Percentiles rank a stretch among this genome's conserved stretches.
Conservation (phyloP, 2,888 invertebrate species). For the Arge pagana region DNA sequence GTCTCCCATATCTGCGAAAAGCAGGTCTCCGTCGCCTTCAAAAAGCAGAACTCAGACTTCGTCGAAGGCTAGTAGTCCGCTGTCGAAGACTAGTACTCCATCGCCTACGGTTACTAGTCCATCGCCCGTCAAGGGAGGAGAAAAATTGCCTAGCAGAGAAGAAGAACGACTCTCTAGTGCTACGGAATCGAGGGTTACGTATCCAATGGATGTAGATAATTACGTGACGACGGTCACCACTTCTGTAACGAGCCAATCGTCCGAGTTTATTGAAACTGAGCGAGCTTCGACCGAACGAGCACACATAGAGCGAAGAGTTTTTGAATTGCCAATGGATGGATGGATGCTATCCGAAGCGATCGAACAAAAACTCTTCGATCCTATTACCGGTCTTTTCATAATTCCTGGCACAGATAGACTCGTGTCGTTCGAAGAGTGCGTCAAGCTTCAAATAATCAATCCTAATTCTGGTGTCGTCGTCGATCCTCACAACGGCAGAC, state of each 20-base stretch:
- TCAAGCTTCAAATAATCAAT: constrained; percentile 84
- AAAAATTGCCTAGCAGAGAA: constrained; percentile 7
- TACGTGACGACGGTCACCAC: constrained; percentile 4
- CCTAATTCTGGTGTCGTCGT: constrained; percentile 80
- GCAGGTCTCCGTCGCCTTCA: constrained; percentile 15
- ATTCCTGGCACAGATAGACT: constrained; percentile 86
- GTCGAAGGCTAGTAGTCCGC: constrained; percentile 8
- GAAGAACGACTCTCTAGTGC: constrained; percentile 3
- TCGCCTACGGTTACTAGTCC: constrained; percentile 4
- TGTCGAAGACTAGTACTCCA: constrained; percentile 1
- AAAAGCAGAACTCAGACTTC: constrained; percentile 22
- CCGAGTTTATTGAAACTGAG: constrained; percentile 24
- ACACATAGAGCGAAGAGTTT: constrained; percentile 68
- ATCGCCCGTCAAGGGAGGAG: constrained; percentile 1
- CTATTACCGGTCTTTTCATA: constrained; percentile 79
- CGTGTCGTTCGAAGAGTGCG: constrained; percentile 84
- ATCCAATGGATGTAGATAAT: constrained; percentile 5
- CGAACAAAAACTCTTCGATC: constrained; percentile 79
- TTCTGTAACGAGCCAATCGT: constrained; percentile 4
- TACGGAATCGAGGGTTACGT: background rate
- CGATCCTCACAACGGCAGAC: constrained; percentile 74
- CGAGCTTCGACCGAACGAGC: constrained; percentile 60
- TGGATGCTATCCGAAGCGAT: constrained; percentile 86
- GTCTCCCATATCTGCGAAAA: constrained; percentile 15
- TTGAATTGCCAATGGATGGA: constrained; percentile 82